Evolutionary conservation across 64 coral and sea anemone species (phyloP).

Genomic region (Hydrozoanthus tunicans): DNA sequence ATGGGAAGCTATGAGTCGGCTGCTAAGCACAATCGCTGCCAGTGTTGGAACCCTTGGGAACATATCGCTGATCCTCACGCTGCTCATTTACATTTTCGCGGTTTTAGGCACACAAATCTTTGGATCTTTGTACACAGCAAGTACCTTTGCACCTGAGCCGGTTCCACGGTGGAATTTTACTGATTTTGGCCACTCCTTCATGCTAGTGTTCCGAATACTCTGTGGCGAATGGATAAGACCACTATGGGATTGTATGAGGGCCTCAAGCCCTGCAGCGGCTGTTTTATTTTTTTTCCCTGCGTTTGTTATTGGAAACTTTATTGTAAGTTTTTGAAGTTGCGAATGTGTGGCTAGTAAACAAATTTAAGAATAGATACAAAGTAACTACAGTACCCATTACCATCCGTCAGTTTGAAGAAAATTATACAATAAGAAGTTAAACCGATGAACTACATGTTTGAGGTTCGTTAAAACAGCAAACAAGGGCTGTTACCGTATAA

Average conservation of each 20-base stretch:
- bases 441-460: too few species aligned
- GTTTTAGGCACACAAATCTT: slow-evolving; percentile 88
- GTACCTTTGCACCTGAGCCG: slow-evolving; percentile 53
- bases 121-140: slow-evolving; percentile 64
- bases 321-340: slow-evolving; percentile 56
- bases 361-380: too few species aligned
- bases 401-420: too few species aligned
- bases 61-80: slow-evolving; percentile 78
- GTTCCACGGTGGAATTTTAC: slow-evolving; percentile 91
- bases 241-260: slow-evolving; percentile 87
- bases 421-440: too few species aligned
- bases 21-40: slow-evolving; percentile 71
- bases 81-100: slow-evolving; percentile 90
- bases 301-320: slow-evolving; percentile 84
- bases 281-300: slow-evolving; percentile 73
- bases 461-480: too few species aligned
- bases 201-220: slow-evolving; percentile 91
- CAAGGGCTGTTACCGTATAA: too few species aligned
- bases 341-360: too few species aligned
- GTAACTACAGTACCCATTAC: too few species aligned
- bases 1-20: slow-evolving; percentile 84
- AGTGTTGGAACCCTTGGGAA: slow-evolving; percentile 82
- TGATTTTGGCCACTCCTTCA: slow-evolving; percentile 87
- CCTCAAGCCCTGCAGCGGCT: slow-evolving; percentile 7
- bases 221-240: slow-evolving; percentile 91